Evolutionary conservation across 2,113 vertebrate species (phyloP).

Genomic region (Hepsetus odoe): DNA sequence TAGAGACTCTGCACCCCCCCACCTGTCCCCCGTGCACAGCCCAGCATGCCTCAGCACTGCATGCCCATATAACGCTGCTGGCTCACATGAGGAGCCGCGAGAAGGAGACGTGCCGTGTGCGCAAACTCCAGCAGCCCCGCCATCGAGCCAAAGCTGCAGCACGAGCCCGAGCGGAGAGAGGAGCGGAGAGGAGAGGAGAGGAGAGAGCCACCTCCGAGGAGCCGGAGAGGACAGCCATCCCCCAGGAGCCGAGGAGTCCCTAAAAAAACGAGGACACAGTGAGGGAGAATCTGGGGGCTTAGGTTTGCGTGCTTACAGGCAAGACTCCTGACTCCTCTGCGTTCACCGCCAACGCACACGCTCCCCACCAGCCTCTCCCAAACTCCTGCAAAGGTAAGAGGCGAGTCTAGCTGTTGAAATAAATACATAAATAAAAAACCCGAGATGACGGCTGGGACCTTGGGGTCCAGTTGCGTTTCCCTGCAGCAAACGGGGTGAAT

Average conservation of each 20-base stretch:
- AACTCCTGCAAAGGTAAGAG: slow-evolving; percentile 72
- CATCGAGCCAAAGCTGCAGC: slow-evolving; percentile 1
- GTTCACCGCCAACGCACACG: slow-evolving; percentile 59
- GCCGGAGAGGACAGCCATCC: background rate
- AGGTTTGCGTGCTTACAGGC: slow-evolving; percentile 30
- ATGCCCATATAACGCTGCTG: slow-evolving; percentile 39
- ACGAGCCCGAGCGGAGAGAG: background rate
- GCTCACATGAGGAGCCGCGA: slow-evolving; percentile 40
- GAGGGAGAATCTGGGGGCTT: slow-evolving; percentile 43
- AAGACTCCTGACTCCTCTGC: slow-evolving; percentile 10
- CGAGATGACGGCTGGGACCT: background rate
- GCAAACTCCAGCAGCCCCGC: slow-evolving; percentile 47
- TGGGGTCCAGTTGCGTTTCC: background rate
- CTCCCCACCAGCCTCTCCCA: slow-evolving; percentile 59
- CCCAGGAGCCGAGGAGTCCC: background rate
- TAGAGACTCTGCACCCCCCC: background rate
- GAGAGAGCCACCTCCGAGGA: background rate
- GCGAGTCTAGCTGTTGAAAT: slow-evolving; percentile 25
- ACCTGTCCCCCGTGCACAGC: slow-evolving; percentile 8
- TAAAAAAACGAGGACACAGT: background rate
- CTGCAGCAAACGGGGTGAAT: slow-evolving; percentile 23
- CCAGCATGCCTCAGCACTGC: slow-evolving; percentile 7
- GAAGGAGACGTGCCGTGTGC: slow-evolving; percentile 46
- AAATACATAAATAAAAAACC: background rate
- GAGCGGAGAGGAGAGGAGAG: background rate